Conservation (phyloP, 2,888 invertebrate genomes). For the Lordiphosa andalusiaca region DNA sequence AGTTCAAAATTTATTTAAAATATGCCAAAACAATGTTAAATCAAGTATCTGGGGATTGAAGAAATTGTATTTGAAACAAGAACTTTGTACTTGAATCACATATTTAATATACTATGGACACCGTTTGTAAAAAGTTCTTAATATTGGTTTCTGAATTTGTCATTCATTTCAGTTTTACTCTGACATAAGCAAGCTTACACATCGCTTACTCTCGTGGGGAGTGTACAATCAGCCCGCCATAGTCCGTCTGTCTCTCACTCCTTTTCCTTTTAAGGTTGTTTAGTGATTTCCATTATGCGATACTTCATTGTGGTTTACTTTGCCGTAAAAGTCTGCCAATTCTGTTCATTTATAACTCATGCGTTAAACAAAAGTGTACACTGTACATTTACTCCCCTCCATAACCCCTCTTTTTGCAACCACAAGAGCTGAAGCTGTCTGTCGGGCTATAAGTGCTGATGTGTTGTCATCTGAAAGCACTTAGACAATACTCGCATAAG, state of each 20-base stretch:
- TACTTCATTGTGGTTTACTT: conserved; percentile 33
- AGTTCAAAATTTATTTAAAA: too few species aligned
- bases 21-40: too few species aligned
- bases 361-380: conserved; percentile 59
- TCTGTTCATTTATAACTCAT: conserved; percentile 67
- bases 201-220: too few species aligned
- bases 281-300: conserved; percentile 30
- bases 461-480: conserved; percentile 18
- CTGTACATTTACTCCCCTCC: conserved; percentile 1
- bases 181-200: too few species aligned
- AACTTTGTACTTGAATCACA: too few species aligned
- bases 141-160: too few species aligned
- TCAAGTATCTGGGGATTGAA: too few species aligned
- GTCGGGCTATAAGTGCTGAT: conserved; percentile 23
- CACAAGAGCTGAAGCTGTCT: conserved; percentile 26
- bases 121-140: too few species aligned
- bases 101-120: too few species aligned
- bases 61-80: too few species aligned
- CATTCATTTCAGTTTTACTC: too few species aligned
- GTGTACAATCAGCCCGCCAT: too few species aligned
- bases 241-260: neutral
- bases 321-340: conserved; percentile 51
- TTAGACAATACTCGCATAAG: conserved; percentile 18
- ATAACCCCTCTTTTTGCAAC: neutral
- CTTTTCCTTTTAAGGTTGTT: conserved; percentile 8